Conservation (phyloP, 2,888 invertebrate genomes). For the Ormyrus rosae region DNA sequence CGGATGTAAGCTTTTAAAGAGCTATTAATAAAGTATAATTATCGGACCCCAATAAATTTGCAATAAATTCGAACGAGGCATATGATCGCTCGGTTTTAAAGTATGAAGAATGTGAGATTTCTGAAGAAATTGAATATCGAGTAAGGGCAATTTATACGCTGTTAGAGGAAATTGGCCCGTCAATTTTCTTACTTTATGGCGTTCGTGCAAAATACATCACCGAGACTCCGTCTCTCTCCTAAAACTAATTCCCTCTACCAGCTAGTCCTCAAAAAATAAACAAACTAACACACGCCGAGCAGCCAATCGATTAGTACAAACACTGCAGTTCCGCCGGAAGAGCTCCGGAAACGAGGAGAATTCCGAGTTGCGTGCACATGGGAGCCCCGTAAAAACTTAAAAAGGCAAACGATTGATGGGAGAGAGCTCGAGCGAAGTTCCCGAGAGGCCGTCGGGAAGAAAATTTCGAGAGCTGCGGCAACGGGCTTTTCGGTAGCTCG, state of each 20-base stretch:
- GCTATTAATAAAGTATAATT: not conserved
- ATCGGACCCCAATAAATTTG: not conserved
- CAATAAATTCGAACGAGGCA: not conserved
- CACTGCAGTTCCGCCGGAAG: not conserved
- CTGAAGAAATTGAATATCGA: constrained; percentile 45
- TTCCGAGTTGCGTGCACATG: not conserved
- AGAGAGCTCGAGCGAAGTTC: not conserved
- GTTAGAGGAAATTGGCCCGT: constrained; percentile 27
- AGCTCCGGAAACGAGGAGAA: no score
- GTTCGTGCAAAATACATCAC: constrained; percentile 12
- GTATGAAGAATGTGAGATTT: not conserved
- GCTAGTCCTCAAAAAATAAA: not conserved
- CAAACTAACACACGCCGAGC: not conserved
- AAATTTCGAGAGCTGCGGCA: not conserved
- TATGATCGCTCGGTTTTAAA: constrained; percentile 5
- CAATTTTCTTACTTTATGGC: constrained; percentile 31
- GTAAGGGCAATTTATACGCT: constrained; percentile 22
- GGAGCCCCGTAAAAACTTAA: constrained; percentile 49
- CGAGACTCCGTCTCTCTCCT: not conserved
- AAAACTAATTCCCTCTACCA: no score
- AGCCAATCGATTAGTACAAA: constrained; percentile 10
- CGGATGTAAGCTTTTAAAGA: not conserved
- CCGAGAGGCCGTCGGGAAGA: not conserved
- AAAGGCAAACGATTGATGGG: constrained; percentile 52
- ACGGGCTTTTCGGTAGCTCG: not conserved